Evolutionary conservation across 1,140 invertebrate genomes (phyloP).

Genomic region (Vanessa atalanta): DNA sequence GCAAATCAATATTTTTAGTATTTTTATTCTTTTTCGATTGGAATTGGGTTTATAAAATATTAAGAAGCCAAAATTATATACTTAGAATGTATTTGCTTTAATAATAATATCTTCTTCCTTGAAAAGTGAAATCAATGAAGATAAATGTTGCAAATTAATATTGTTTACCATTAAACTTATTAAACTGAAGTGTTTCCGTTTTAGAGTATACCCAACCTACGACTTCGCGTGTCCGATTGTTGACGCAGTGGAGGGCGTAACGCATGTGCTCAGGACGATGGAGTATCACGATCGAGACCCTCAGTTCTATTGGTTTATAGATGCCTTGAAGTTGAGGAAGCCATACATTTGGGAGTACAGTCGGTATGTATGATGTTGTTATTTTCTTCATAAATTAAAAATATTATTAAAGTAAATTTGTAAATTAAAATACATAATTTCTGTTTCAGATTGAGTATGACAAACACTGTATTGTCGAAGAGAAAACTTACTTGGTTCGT

Average conservation of each 20-base stretch:
- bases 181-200: slow-evolving; percentile 39
- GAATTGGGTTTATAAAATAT: too few relatives aligned
- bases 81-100: too few relatives aligned
- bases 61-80: too few relatives aligned
- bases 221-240: slow-evolving; percentile 99
- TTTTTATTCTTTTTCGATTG: too few relatives aligned
- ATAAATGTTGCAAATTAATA: neutral
- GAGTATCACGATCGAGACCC: slow-evolving; percentile 99
- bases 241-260: slow-evolving; percentile 97
- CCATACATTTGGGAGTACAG: slow-evolving; percentile 98
- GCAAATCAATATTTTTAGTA: too few relatives aligned
- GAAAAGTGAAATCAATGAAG: neutral
- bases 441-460: slow-evolving; percentile 92
- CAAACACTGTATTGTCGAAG: slow-evolving; percentile 98
- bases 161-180: neutral
- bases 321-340: slow-evolving; percentile 92
- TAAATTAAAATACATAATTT: neutral
- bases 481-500: slow-evolving; percentile 99
- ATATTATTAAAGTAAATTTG: neutral
- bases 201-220: slow-evolving; percentile 98
- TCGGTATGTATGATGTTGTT: slow-evolving; percentile 57
- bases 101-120: too few relatives aligned
- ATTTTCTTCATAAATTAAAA: slow-evolving; percentile 1
- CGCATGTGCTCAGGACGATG: slow-evolving; percentile 97
- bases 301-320: slow-evolving; percentile 98